phyloP scores from a whole-genome alignment of 2,888 invertebrate genomes.

The Drosophila nr. perissopoda region DNA sequence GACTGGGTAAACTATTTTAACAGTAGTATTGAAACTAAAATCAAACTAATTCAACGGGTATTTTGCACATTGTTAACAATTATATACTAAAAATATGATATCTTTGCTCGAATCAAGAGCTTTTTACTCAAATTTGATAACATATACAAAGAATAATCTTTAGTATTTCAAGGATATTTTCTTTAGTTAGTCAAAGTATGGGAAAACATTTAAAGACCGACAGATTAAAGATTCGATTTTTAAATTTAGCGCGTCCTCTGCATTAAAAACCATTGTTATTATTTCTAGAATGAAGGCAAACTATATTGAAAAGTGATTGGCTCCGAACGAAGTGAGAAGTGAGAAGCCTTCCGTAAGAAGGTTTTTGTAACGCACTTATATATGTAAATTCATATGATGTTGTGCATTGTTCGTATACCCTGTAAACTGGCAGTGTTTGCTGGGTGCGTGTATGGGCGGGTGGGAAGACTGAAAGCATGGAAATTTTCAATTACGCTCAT shows the following conservation, averaged over 20 bases:
- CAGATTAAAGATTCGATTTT: neutral
- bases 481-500: slow-evolving; percentile 79
- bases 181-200: neutral
- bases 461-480: slow-evolving; percentile 15
- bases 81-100: neutral
- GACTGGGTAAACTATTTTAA: neutral
- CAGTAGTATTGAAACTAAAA: neutral
- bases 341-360: neutral
- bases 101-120: neutral
- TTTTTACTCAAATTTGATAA: neutral
- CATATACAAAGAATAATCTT: no score
- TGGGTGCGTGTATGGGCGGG: neutral
- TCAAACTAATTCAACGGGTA: no score
- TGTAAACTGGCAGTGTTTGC: slow-evolving; percentile 5
- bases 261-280: neutral
- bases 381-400: neutral
- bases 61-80: neutral
- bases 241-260: neutral
- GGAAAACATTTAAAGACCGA: neutral
- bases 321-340: neutral
- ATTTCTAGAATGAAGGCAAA: neutral
- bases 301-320: neutral
- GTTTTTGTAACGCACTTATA: neutral
- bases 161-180: neutral
- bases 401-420: neutral